Evolutionary conservation across 2,888 invertebrate genomes (phyloP).

Genomic region (Sminthurinus aureus): DNA sequence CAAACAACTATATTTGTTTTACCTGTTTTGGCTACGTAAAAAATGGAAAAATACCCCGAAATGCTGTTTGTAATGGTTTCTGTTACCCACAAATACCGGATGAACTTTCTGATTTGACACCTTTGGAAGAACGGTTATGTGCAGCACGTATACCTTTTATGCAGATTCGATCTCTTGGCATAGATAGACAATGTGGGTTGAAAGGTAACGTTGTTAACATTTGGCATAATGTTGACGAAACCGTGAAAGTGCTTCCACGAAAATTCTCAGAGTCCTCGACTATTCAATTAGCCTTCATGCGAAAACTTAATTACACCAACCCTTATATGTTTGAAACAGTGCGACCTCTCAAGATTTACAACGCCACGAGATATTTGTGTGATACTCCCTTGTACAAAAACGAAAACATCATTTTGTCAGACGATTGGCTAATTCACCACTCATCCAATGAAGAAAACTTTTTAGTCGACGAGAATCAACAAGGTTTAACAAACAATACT

Average conservation of each 20-base stretch:
- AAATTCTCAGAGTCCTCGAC: background rate
- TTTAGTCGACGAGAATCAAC: background rate
- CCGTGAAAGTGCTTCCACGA: background rate
- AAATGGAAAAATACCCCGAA: background rate
- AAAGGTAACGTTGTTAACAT: slow-evolving; percentile 3
- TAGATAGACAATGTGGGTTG: background rate
- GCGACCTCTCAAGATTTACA: background rate
- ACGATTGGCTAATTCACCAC: background rate
- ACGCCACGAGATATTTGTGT: background rate
- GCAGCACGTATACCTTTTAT: background rate
- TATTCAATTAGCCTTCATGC: background rate
- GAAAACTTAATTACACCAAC: background rate
- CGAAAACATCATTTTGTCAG: background rate
- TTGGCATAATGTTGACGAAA: background rate
- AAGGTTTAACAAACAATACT: background rate
- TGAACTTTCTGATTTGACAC: background rate
- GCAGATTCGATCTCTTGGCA: too few species aligned
- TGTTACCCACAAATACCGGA: background rate
- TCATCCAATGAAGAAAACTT: background rate
- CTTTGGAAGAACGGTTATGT: background rate
- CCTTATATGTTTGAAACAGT: slow-evolving; percentile 5
- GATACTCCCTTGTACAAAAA: background rate
- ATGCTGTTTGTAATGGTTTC: background rate
- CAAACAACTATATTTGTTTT: background rate
- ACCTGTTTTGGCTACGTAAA: background rate